Evolutionary conservation across 35 echinoderm and acorn worm genomes (phyloP).

Genomic region (Diadema setosum): DNA sequence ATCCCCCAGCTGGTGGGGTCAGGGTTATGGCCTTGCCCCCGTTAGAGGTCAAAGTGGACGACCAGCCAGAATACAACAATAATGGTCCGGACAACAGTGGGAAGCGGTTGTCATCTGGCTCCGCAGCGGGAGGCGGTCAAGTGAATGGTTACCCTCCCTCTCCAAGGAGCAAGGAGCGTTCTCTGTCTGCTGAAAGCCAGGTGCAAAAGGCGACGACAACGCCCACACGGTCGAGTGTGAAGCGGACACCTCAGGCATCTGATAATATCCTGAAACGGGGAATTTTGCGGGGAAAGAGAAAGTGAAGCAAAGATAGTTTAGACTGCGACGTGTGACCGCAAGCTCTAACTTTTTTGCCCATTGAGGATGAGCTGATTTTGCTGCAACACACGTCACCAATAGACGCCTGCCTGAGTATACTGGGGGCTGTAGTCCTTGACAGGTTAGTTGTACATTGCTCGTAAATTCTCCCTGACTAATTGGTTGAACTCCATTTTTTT

Average conservation of each 20-base stretch:
- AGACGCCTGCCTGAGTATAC: too few relatives aligned
- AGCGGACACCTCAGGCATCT: not conserved
- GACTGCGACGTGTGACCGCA: too few relatives aligned
- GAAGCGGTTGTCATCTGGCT: not conserved
- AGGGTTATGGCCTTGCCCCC: not conserved
- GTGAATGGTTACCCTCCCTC: not conserved
- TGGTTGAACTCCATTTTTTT: too few relatives aligned
- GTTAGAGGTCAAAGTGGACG: not conserved
- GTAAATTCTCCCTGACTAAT: too few relatives aligned
- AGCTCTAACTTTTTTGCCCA: too few relatives aligned
- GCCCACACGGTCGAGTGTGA: too few relatives aligned
- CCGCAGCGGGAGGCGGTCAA: not conserved
- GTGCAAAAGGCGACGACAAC: not conserved
- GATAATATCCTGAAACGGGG: conserved; percentile 1
- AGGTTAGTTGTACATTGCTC: too few relatives aligned
- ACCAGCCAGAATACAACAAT: not conserved
- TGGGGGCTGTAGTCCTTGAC: too few relatives aligned
- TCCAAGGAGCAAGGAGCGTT: not conserved
- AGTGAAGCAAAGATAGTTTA: too few relatives aligned
- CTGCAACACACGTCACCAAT: too few relatives aligned
- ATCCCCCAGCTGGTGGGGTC: not conserved
- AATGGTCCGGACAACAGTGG: too few relatives aligned
- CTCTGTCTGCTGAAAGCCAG: not conserved
- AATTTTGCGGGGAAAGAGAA: not conserved
- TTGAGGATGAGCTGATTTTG: too few relatives aligned